phyloP scores from a whole-genome alignment of 2,113 vertebrate species.

The Pteropus alecto region DNA sequence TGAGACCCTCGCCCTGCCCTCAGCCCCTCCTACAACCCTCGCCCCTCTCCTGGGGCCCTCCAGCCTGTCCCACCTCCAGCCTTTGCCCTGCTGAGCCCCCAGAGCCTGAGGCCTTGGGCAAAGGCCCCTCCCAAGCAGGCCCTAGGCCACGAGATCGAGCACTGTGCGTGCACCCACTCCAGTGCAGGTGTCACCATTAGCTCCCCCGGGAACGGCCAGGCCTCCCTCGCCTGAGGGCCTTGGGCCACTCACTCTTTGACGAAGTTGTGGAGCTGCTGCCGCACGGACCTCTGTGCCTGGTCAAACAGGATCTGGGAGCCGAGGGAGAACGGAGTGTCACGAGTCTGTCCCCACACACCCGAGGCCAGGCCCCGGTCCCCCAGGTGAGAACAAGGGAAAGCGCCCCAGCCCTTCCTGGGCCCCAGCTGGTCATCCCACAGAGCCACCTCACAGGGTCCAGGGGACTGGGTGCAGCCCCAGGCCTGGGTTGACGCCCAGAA shows the following conservation, averaged over 20 bases:
- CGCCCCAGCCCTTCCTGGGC: not conserved
- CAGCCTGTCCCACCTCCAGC: not conserved
- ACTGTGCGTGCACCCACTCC: not conserved
- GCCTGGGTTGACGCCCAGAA: not conserved
- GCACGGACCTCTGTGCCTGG: conserved; percentile 96
- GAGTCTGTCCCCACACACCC: not conserved
- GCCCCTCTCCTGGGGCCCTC: not conserved
- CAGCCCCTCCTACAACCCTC: not conserved
- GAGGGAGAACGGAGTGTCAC: not conserved
- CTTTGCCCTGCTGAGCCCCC: not conserved
- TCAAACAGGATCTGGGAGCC: conserved; percentile 94
- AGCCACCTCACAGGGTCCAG: not conserved
- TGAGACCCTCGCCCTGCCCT: not conserved
- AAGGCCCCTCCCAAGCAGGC: not conserved
- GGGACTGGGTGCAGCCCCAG: not conserved
- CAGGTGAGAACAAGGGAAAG: not conserved
- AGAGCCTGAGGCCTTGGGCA: not conserved
- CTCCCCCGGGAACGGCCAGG: too few species aligned
- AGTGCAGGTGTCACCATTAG: fast-evolving
- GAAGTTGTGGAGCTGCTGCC: conserved; percentile 96
- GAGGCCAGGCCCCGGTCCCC: not conserved
- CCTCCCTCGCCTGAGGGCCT: not conserved
- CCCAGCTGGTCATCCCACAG: not conserved
- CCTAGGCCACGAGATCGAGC: too few species aligned
- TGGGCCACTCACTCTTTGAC: conserved; percentile 94